Percentiles rank a stretch among this genome's conserved stretches.
Evolutionary conservation across 2,888 invertebrate species (phyloP).

Genomic region (Agrotis puta): DNA sequence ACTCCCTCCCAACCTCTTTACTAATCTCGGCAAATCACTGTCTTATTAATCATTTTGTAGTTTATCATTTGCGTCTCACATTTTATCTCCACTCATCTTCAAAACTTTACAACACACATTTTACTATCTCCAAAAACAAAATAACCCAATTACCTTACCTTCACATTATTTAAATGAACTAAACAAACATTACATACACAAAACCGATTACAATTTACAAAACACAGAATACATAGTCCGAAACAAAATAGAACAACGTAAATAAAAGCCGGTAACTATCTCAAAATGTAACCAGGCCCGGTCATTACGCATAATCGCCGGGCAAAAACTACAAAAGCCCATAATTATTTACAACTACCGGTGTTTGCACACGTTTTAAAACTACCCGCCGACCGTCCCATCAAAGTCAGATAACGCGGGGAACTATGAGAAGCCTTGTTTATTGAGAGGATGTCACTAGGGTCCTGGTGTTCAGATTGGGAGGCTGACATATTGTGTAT

Average conservation of each 20-base stretch:
- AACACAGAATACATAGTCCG: slow-evolving; percentile 56
- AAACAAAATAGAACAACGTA: slow-evolving; percentile 57
- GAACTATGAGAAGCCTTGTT: slow-evolving; percentile 87
- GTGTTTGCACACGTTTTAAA: slow-evolving; percentile 78
- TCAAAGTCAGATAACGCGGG: slow-evolving; percentile 84
- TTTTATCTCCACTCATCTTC: background rate
- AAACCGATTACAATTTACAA: slow-evolving; percentile 62
- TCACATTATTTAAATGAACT: slow-evolving; percentile 54
- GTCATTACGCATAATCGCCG: slow-evolving; percentile 71
- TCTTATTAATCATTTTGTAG: too few species aligned
- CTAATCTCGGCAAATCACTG: background rate
- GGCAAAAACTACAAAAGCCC: slow-evolving; percentile 71
- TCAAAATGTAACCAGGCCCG: slow-evolving; percentile 54
- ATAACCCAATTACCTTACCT: slow-evolving; percentile 35
- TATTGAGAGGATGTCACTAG: slow-evolving; percentile 83
- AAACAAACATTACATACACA: slow-evolving; percentile 49
- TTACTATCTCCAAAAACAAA: slow-evolving; percentile 25
- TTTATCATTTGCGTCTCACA: background rate
- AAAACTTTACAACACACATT: background rate
- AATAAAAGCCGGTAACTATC: slow-evolving; percentile 62
- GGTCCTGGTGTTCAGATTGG: slow-evolving; percentile 71
- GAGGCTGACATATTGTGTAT: slow-evolving; percentile 43
- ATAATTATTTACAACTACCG: slow-evolving; percentile 84
- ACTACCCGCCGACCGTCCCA: slow-evolving; percentile 79
- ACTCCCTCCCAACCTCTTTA: too few species aligned